Evolutionary conservation across 2,888 invertebrate species (phyloP), one percentile per base, ranked within the genome.

Genomic region (Urechis unicinctus): DNA sequence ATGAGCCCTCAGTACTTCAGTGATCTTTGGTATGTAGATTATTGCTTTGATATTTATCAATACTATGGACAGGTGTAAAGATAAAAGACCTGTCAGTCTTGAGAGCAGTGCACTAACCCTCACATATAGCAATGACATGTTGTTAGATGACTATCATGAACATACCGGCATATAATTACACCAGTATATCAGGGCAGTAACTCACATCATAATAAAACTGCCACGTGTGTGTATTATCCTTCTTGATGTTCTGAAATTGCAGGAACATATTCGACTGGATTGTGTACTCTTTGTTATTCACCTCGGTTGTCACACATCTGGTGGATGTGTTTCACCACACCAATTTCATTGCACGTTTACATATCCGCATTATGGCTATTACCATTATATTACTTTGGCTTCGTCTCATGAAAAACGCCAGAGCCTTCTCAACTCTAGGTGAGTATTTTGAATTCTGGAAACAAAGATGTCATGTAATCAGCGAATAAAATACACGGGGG

Each of bases 231-330:
- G 21, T 5, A 9, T 50, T 13, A 6, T 13, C 25, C 5, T 50
- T 50, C 9, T n/a, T 9, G 24, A 5, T 17, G 43, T 17, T 41
- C 9, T 50, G 42, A 36, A n/a, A 3, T 50, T 45, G 2, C 60
- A 75, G 75, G 75, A 76, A 76, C 56, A 68, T 73, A 45, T 74
- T 75, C 66, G 76, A 76, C 64, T 76, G 75, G 74, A 61, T 70
- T 21, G 72, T 72, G 56, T 76, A 74, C 59, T 51, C 64, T 1
- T 56, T 74, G 41, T 63, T 75, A 42, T 31, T 70, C 13, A 59
- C 66, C 5, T 68, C 64, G 21, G 65, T 74, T 31, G 58, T 61
- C 6, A 74, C 72, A 3, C 76, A 76, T 52, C 28, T 75, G 9
- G 69, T 66, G 2, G 75, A 75, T 50, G 62, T 75, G 21, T 48